These are phyloP conservation scores for Epicampocera succincta DNA, from an alignment of 2,888 invertebrate species.

Conservation along the genomic window DNA sequence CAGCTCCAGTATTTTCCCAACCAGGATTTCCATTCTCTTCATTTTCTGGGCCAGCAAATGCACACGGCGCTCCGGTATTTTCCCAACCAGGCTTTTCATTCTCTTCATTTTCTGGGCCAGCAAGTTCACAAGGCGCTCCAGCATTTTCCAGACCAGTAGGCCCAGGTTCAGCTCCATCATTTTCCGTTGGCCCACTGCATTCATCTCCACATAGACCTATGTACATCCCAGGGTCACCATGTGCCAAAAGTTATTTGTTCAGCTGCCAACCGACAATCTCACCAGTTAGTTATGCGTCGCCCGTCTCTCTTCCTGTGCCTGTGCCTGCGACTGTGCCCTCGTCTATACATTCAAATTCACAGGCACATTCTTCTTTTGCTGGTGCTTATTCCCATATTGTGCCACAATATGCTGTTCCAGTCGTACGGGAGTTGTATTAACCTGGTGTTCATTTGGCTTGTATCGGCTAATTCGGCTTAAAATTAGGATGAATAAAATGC, in stretches of 20 bases:
- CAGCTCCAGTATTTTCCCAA: constrained; percentile 22
- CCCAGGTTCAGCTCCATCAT: background rate
- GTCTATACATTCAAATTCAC: too few species aligned
- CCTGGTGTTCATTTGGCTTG: background rate
- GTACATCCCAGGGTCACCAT: constrained; percentile 75
- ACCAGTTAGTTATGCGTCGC: constrained; percentile 76
- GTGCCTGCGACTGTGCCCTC: too few species aligned
- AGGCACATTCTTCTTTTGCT: constrained; percentile 59
- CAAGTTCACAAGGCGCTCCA: too few species aligned
- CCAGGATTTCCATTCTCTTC: constrained; percentile 59
- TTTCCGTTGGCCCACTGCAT: constrained; percentile 58
- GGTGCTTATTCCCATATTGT: constrained; percentile 77
- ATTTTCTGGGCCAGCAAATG: too few species aligned
- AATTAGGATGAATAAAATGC: constrained; percentile 51
- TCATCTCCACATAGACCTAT: constrained; percentile 73
- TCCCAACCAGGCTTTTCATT: too few species aligned
- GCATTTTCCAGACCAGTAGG: too few species aligned
- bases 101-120: too few species aligned
- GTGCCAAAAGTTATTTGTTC: constrained; percentile 78
- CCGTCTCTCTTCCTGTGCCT: constrained; percentile 56
- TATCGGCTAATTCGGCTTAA: constrained; percentile 4
- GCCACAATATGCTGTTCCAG: constrained; percentile 75
- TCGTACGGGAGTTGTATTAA: constrained; percentile 74
- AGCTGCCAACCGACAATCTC: constrained; percentile 77
- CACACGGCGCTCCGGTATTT: too few species aligned